These are phyloP conservation scores for Caranx melampygus DNA, from an alignment of 2,113 vertebrate species.

Conservation along the genomic window DNA sequence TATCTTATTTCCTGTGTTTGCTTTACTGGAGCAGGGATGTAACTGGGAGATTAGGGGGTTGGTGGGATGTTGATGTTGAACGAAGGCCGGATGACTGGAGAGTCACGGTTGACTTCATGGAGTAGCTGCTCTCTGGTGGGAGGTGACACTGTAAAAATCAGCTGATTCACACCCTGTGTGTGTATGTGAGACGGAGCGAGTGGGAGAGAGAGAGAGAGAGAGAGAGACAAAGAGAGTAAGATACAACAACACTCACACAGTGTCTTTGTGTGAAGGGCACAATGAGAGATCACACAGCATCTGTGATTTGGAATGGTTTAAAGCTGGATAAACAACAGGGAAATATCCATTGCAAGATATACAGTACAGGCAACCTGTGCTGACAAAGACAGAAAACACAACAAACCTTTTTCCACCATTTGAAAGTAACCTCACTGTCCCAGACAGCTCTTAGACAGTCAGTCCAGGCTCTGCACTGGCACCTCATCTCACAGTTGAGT, in stretches of 20 bases:
- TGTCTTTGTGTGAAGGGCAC: not conserved
- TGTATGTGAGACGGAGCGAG: not conserved
- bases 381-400: not conserved
- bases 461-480: not conserved
- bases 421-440: not conserved
- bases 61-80: slow-evolving; percentile 34
- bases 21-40: slow-evolving; percentile 30
- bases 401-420: no score
- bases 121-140: slow-evolving; percentile 15
- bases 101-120: slow-evolving; percentile 17
- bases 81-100: slow-evolving; percentile 17
- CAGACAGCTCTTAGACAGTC: not conserved
- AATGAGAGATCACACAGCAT: not conserved
- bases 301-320: not conserved
- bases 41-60: slow-evolving; percentile 29
- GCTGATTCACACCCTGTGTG: slow-evolving; percentile 8
- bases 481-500: not conserved
- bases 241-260: not conserved
- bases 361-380: not conserved
- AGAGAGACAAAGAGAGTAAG: not conserved
- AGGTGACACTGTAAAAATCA: slow-evolving; percentile 27
- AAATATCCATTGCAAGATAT: not conserved
- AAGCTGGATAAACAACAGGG: not conserved
- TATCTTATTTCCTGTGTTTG: slow-evolving; percentile 43
- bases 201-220: not conserved